Evolutionary conservation across 1,140 invertebrate genomes (phyloP).

Genomic region (Bombus terrestris): DNA sequence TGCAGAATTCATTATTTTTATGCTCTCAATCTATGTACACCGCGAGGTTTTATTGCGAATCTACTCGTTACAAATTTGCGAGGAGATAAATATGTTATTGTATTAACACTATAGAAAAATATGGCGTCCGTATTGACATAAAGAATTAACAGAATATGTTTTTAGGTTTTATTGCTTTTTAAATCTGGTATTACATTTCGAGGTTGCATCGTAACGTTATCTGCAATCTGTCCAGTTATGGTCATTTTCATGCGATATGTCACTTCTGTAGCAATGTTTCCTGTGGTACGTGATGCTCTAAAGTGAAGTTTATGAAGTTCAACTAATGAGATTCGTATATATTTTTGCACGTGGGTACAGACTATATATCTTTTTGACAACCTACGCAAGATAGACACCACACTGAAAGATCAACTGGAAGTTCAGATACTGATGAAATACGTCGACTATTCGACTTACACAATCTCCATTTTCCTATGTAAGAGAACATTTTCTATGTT

Average conservation of each 20-base stretch:
- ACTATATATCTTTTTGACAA: neutral
- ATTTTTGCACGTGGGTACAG: neutral
- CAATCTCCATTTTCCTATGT: neutral
- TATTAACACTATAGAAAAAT: accelerated
- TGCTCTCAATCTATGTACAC: accelerated
- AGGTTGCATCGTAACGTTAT: neutral
- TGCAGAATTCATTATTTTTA: too few species aligned
- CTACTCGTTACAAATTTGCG: too few species aligned
- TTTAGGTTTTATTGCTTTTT: neutral
- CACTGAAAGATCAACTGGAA: neutral
- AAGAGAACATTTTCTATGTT: neutral
- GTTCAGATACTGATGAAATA: conserved; percentile 9
- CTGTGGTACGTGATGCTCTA: neutral
- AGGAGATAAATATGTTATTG: too few species aligned
- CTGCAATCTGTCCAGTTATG: accelerated
- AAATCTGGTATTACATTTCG: neutral
- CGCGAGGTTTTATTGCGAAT: too few species aligned
- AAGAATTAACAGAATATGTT: neutral
- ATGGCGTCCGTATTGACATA: accelerated
- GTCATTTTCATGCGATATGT: neutral
- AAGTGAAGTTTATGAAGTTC: too few species aligned
- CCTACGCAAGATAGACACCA: neutral
- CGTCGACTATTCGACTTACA: neutral
- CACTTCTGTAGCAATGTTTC: neutral
- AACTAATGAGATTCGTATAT: neutral